phyloP scores from a whole-genome alignment of 2,113 vertebrate genomes.

The Xyliphius kryptos region DNA sequence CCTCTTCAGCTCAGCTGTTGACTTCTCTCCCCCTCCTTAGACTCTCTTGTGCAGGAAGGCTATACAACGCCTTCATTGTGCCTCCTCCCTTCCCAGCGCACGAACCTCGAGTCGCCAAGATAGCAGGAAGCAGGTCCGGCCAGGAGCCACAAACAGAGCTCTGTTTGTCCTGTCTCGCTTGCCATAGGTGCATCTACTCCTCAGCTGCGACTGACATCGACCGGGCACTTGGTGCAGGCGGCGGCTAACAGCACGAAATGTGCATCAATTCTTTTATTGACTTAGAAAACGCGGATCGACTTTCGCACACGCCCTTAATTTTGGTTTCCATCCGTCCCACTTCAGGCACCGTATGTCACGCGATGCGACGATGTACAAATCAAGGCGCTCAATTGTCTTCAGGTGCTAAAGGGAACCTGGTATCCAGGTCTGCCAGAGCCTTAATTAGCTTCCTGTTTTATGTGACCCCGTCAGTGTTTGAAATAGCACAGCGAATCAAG shows the following conservation, averaged over 20 bases:
- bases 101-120: slow-evolving; percentile 63
- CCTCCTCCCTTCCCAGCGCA: slow-evolving; percentile 27
- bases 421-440: slow-evolving; percentile 37
- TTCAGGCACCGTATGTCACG: not conserved
- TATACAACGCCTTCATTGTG: slow-evolving; percentile 94
- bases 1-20: slow-evolving; percentile 88
- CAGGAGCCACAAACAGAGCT: slow-evolving; percentile 57
- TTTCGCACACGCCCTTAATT: too few relatives aligned
- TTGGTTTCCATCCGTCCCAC: not conserved
- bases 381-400: not conserved
- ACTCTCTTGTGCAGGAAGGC: slow-evolving; percentile 69
- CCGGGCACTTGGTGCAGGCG: too few relatives aligned
- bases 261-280: too few relatives aligned
- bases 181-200: slow-evolving; percentile 29
- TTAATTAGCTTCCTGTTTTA: slow-evolving; percentile 55
- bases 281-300: too few relatives aligned
- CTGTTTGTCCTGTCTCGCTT: slow-evolving; percentile 52
- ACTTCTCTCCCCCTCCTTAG: slow-evolving; percentile 60
- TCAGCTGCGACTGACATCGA: slow-evolving; percentile 17
- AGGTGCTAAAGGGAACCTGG: not conserved
- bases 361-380: not conserved
- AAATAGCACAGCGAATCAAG: slow-evolving; percentile 56
- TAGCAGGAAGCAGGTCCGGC: slow-evolving; percentile 69
- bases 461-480: slow-evolving; percentile 65
- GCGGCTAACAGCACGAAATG: too few relatives aligned